These are phyloP conservation scores for Eonycteris spelaea DNA, from an alignment of 2,113 vertebrate species.

Conservation along the genomic window DNA sequence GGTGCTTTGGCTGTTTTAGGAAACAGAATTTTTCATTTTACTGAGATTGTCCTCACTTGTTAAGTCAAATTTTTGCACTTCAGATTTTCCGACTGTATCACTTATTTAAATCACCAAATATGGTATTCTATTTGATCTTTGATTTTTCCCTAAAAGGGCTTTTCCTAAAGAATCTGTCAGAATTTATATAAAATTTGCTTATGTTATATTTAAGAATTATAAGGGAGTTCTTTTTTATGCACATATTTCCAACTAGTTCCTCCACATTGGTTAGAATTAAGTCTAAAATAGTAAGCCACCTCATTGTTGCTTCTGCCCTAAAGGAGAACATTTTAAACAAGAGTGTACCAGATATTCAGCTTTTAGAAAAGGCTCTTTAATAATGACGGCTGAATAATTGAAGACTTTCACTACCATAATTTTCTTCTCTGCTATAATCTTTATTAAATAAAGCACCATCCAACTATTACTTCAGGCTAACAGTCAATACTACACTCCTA, in stretches of 20 bases:
- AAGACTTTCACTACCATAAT: neutral
- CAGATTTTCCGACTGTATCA: neutral
- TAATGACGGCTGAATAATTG: neutral
- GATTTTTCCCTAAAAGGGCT: neutral
- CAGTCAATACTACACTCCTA: neutral
- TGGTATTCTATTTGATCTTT: neutral
- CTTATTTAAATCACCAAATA: neutral
- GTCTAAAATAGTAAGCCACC: neutral
- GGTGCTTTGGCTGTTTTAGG: neutral
- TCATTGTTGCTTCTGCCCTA: neutral
- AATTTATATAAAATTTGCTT: neutral
- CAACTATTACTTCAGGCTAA: neutral
- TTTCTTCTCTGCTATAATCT: neutral
- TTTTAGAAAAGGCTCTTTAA: neutral
- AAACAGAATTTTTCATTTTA: neutral
- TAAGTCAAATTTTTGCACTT: neutral
- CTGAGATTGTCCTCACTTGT: neutral
- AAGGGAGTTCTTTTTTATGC: neutral
- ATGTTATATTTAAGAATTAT: neutral
- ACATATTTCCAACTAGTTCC: neutral
- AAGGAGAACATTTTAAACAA: neutral
- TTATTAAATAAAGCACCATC: neutral
- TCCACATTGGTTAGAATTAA: neutral
- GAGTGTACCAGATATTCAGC: neutral
- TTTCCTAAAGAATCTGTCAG: neutral